Percentiles rank a stretch among this genome's conserved stretches.
Conservation (phyloP, 2,113 vertebrate species). For the Planiliza haematocheilus region DNA sequence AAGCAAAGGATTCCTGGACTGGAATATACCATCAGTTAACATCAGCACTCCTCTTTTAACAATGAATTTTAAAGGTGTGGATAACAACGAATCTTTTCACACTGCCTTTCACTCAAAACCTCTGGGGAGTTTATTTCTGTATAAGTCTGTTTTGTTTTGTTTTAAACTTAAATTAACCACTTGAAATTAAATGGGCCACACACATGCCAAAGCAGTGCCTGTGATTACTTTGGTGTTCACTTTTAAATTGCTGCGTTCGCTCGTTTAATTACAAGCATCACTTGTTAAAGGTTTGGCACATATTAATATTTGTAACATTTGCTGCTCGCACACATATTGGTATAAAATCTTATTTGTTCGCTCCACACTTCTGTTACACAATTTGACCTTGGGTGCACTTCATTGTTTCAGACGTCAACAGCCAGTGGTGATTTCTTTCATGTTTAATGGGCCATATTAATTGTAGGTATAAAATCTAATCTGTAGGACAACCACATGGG, state of each 20-base stretch:
- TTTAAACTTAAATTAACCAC: slow-evolving; percentile 21
- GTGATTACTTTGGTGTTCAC: slow-evolving; percentile 35
- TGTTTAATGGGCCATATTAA: slow-evolving; percentile 13
- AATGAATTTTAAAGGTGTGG: no score
- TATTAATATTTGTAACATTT: slow-evolving; percentile 27
- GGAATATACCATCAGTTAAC: no score
- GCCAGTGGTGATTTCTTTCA: neutral
- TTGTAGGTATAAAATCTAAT: neutral
- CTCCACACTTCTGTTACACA: neutral
- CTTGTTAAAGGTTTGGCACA: slow-evolving; percentile 35
- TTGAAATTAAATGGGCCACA: slow-evolving; percentile 33
- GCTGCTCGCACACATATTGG: slow-evolving; percentile 5
- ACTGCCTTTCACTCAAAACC: no score
- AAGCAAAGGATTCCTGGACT: no score
- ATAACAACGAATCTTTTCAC: no score
- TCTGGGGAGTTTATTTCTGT: no score
- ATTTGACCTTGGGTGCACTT: neutral
- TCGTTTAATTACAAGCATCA: slow-evolving; percentile 50
- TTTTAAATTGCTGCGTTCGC: slow-evolving; percentile 45
- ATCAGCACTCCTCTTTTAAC: no score
- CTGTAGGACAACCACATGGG: slow-evolving; percentile 7
- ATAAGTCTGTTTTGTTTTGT: neutral
- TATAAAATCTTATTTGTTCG: slow-evolving; percentile 14
- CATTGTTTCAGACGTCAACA: neutral
- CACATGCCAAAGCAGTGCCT: slow-evolving; percentile 27